Percentiles rank a stretch among this genome's conserved stretches.
These are phyloP conservation scores for Ptilonorhynchus violaceus DNA, from an alignment of 2,113 vertebrate genomes.

Conservation along the genomic window DNA sequence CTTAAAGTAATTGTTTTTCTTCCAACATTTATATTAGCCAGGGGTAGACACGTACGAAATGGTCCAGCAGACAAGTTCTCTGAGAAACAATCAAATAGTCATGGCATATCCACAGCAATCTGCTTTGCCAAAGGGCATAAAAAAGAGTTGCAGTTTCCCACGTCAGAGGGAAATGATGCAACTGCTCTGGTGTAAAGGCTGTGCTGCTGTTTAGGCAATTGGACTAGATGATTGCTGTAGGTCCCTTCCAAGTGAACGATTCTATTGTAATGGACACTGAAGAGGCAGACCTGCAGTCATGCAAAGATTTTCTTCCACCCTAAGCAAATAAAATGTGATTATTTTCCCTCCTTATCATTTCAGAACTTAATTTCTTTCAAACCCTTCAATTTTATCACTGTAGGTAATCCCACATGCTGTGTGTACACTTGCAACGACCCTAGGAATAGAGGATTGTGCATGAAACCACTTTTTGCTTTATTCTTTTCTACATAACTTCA, in stretches of 20 bases:
- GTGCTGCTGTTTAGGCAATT: neutral
- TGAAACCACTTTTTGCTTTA: neutral
- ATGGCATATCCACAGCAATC: neutral
- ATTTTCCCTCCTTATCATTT: neutral
- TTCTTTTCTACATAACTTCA: slow-evolving; percentile 26
- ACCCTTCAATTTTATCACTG: neutral
- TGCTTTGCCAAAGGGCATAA: neutral
- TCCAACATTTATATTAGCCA: neutral
- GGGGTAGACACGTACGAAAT: neutral
- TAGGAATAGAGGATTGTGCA: neutral
- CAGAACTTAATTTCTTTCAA: neutral
- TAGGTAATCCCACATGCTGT: neutral
- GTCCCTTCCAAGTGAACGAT: neutral
- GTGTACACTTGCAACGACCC: neutral
- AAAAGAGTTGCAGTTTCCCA: neutral
- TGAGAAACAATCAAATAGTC: neutral
- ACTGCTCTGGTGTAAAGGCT: neutral
- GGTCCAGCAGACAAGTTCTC: neutral
- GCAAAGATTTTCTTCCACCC: neutral
- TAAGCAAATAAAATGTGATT: neutral
- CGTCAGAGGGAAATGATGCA: neutral
- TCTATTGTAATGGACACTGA: neutral
- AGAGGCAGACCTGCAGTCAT: neutral
- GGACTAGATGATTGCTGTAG: neutral
- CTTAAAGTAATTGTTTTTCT: neutral